Evolutionary conservation across 2,797 vertebrate species (phyloP), one percentile per base, ranked within the genome.

Genomic region (Pseudochaenichthys georgianus): DNA sequence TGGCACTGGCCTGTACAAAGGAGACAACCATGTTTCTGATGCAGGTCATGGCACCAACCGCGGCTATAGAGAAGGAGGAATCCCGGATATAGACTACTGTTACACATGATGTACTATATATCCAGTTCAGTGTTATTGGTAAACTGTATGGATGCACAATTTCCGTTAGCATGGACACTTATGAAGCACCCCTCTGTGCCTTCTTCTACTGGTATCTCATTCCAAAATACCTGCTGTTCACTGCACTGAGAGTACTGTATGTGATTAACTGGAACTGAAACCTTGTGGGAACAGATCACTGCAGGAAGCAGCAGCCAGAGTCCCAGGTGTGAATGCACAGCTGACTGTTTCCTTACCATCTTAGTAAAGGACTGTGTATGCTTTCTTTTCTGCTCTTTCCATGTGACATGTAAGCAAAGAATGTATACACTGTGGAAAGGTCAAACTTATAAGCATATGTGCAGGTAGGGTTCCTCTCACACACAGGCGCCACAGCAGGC

Each of bases 11-110:
- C 92, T 97, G 75, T 98, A 97, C 92, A 97, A 97, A 93, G 95
- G 94, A 64, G 89, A 95, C 51, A 95, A 95, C 85, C 94, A 96
- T 76, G 95, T 95, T 94, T 92, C 93, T 73, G 96, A 94, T 82
- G 85, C 93, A 50, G 95, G 95, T 83, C 97, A 97, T 16, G 95
- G 96, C 81, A 96, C 96, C 87, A 97, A 97, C 42, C 95, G 97
- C 15, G 97, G 97, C 78, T 97, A 97, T 84, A 95, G 96, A 93
- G 97, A 96, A 86, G 96, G 95, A 23, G 96, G 96, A 86, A 97
- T 98, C 88, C 97, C 97, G 68, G 97, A 97, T 92, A 91, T 96
- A 87, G 97, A 98, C 94, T 98, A 97, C 62, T 96, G 96, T 74
- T 98, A 98, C 92, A 97, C 97, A 94, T 97, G 97, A 98, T 95